phyloP scores from a whole-genome alignment of 2,797 vertebrate genomes.

The Brachyalestes nurse region DNA sequence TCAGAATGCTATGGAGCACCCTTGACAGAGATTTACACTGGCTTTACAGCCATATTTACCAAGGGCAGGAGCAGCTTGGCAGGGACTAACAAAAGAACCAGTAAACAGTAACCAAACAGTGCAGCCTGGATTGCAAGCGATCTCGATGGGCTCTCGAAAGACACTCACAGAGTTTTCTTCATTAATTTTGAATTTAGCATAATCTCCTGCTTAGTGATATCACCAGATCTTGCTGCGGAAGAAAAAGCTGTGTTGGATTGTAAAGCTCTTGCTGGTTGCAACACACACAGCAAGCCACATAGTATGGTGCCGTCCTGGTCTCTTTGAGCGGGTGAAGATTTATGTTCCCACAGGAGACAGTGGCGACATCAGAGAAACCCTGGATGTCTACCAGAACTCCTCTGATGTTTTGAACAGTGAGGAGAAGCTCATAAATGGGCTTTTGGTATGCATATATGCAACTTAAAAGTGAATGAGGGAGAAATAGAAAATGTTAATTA shows the following conservation, averaged over 20 bases:
- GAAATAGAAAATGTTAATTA: too few relatives aligned
- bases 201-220: neutral
- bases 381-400: neutral
- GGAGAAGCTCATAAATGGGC: neutral
- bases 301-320: constrained; percentile 11
- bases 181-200: constrained; percentile 11
- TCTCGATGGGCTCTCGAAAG: constrained; percentile 10
- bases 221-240: neutral
- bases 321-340: constrained; percentile 37
- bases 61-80: constrained; percentile 66
- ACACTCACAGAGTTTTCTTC: neutral
- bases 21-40: constrained; percentile 63
- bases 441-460: constrained; percentile 1
- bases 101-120: constrained; percentile 58
- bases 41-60: constrained; percentile 75
- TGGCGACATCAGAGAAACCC: constrained; percentile 21
- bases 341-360: constrained; percentile 22
- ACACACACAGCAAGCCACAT: constrained; percentile 34
- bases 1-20: constrained; percentile 54
- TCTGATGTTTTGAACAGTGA: constrained; percentile 38
- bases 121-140: constrained; percentile 23
- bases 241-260: constrained; percentile 16
- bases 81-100: constrained; percentile 63
- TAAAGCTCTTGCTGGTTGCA: constrained; percentile 18
- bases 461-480: neutral